Evolutionary conservation across 2,888 invertebrate species (phyloP).

Genomic region (Harpagoxenus sublaevis): DNA sequence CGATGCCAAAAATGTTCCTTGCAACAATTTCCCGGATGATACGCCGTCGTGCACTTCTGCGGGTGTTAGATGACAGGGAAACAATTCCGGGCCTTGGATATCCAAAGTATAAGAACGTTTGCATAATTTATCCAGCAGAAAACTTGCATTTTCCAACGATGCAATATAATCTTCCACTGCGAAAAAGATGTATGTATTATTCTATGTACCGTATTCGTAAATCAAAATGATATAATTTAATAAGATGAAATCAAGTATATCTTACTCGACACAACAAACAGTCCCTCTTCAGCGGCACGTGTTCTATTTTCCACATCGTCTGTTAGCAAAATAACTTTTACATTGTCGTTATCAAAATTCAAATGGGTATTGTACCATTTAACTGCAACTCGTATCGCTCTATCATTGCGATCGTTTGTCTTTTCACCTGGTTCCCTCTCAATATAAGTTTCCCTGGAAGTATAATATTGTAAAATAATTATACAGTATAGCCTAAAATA

Average conservation of each 20-base stretch:
- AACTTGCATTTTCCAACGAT: slow-evolving; percentile 89
- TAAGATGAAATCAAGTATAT: not conserved
- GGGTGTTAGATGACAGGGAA: slow-evolving; percentile 94
- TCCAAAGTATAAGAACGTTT: slow-evolving; percentile 89
- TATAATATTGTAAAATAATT: slow-evolving; percentile 41
- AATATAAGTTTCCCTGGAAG: slow-evolving; percentile 94
- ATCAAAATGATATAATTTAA: not conserved
- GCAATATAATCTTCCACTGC: slow-evolving; percentile 92
- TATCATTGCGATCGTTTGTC: slow-evolving; percentile 96
- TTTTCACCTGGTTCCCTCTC: slow-evolving; percentile 94
- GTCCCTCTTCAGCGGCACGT: slow-evolving; percentile 90
- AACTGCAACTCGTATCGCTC: slow-evolving; percentile 94
- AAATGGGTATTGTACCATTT: slow-evolving; percentile 94
- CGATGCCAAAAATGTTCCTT: slow-evolving; percentile 95
- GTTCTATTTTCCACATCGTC: slow-evolving; percentile 94
- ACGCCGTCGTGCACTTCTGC: slow-evolving; percentile 93
- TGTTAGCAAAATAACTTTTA: slow-evolving; percentile 92
- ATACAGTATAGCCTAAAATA: not conserved
- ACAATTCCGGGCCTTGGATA: slow-evolving; percentile 89
- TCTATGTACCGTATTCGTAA: not conserved
- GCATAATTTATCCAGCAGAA: slow-evolving; percentile 94
- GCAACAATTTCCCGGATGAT: slow-evolving; percentile 91
- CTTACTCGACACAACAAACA: slow-evolving; percentile 91
- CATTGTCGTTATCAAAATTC: slow-evolving; percentile 78
- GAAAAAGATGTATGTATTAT: slow-evolving; percentile 28